Evolutionary conservation across 2,888 invertebrate species (phyloP), one percentile per base, ranked within the genome.

Genomic region (Agriopis aurantiaria): DNA sequence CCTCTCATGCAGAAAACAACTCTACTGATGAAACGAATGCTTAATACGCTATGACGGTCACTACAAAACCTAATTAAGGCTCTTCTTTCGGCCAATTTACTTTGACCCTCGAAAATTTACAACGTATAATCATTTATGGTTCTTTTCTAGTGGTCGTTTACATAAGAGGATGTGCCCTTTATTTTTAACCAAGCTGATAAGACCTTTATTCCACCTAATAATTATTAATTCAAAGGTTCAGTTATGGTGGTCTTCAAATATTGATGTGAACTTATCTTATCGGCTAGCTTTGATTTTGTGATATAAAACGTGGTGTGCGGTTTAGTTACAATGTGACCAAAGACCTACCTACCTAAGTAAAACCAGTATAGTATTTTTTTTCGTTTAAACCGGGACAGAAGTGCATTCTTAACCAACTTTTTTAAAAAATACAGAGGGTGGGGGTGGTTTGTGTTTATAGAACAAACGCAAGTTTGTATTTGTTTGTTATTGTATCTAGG

Each of bases 31-130:
- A 89, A 94, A 91, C 91, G 93, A 90, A 85, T 84, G 82, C 86
- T 88, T 93, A 93, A 94, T 92, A 86, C 87, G 87, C 86, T 79
- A 78, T 89, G 93, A 94, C 93, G 92, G 92, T 90, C 90, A 91
- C 91, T 88, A 89, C 87, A 87, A 83, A 89, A 86, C 88, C 93
- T 93, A 94, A 94, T 93, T 94, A 94, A 91, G 88, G 87, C 82
- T 82, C 83, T 81, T 85, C 82, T 82, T 76, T 64, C 60, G 74
- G 77, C 90, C 88, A 88, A 7, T 71, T 63, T 80, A 80, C n/a
- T 40, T 60, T 74, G 85, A 85, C 41, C 87, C 69, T 8, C 67
- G 40, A 48, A 33, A 14, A 12, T 40, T 10, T 48, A 40, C 10
- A 40, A 46, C 45, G 14, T 33, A 2, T 43, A 17, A 40, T n/a